These are phyloP conservation scores for Leuciscus idus DNA, from an alignment of 2,113 vertebrate genomes.

Conservation along the genomic window DNA sequence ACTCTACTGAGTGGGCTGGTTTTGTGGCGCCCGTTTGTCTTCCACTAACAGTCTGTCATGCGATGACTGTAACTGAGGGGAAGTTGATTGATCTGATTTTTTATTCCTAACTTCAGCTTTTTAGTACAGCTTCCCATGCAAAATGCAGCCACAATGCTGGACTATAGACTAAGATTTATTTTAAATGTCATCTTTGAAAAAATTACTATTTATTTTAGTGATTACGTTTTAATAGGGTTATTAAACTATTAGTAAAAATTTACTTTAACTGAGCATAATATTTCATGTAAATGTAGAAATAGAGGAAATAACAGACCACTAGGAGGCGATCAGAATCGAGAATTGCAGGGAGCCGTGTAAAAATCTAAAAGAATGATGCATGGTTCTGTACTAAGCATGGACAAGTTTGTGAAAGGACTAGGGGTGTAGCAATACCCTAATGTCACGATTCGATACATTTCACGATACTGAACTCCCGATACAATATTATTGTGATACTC, in stretches of 20 bases:
- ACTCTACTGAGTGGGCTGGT: neutral
- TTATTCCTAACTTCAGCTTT: neutral
- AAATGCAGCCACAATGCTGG: neutral
- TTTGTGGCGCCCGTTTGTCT: constrained; percentile 9
- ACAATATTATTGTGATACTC: too few relatives aligned
- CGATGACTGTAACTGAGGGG: neutral
- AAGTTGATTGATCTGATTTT: neutral
- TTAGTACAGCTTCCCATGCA: neutral
- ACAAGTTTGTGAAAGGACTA: too few relatives aligned
- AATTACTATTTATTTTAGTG: neutral
- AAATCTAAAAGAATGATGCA: too few relatives aligned
- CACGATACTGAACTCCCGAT: too few relatives aligned
- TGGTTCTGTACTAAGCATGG: too few relatives aligned
- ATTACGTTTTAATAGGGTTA: neutral
- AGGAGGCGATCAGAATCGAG: too few relatives aligned
- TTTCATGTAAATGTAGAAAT: neutral
- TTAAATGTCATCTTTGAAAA: neutral
- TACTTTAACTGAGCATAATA: neutral
- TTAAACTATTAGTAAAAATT: too few relatives aligned
- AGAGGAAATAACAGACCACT: neutral
- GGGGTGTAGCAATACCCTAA: too few relatives aligned
- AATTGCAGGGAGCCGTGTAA: too few relatives aligned
- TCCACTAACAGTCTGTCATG: constrained; percentile 36
- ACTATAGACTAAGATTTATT: neutral
- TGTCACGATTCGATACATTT: too few relatives aligned